Percentiles rank a stretch among this genome's conserved stretches.
phyloP scores from a whole-genome alignment of 2,888 invertebrate genomes.

The Limnephilus lunatus region DNA sequence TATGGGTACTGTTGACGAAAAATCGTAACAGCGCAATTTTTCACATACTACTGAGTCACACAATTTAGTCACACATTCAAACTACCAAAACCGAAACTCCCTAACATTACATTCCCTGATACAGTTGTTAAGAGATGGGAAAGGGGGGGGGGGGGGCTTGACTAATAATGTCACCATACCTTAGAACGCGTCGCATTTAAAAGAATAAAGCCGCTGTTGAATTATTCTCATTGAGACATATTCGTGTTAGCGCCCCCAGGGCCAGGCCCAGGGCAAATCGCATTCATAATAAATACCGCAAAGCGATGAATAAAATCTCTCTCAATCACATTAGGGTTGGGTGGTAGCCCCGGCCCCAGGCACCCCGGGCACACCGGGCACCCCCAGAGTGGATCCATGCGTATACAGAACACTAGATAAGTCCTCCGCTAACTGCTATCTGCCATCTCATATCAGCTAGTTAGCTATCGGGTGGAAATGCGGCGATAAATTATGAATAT shows the following conservation, averaged over 20 bases:
- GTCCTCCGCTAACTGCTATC: not conserved
- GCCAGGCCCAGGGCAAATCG: slow-evolving; percentile 22
- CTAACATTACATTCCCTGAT: too few relatives aligned
- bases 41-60: too few relatives aligned
- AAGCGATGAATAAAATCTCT: slow-evolving; percentile 40
- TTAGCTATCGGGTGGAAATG: too few relatives aligned
- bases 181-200: not conserved
- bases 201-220: not conserved
- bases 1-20: too few relatives aligned
- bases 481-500: not conserved
- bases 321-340: slow-evolving; percentile 22
- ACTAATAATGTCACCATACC: not conserved
- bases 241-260: slow-evolving; percentile 15
- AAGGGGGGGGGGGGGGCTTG: not conserved
- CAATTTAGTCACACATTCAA: not conserved
- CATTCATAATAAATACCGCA: slow-evolving; percentile 13
- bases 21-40: too few relatives aligned
- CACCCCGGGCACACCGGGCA: not conserved
- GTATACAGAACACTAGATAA: not conserved
- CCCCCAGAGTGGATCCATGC: not conserved
- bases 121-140: too few relatives aligned
- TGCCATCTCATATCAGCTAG: not conserved
- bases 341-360: not conserved
- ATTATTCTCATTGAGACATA: not conserved
- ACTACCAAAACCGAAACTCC: too few relatives aligned